A percentile compares a stretch with the other conserved stretches of the same genome.
Evolutionary conservation across 2,797 vertebrate genomes (phyloP).

Genomic region (Melanotaenia pygmaea): DNA sequence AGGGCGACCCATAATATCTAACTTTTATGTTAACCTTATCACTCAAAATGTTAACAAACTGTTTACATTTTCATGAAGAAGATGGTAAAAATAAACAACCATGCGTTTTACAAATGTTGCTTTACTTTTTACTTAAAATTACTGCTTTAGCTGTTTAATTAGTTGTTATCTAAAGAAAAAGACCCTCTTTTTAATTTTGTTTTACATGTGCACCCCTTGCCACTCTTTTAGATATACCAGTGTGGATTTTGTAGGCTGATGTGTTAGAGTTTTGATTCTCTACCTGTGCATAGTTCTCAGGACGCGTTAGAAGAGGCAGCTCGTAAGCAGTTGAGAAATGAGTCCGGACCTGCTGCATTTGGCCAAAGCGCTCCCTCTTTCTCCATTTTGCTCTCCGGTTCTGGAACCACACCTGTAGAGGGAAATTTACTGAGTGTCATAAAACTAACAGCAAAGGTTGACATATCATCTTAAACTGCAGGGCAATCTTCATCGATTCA

Average conservation of each 20-base stretch:
- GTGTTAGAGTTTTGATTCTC: neutral
- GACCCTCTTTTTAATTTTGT: too few relatives aligned
- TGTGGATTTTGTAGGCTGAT: slow-evolving; percentile 1
- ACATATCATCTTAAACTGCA: neutral
- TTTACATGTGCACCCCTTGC: too few relatives aligned
- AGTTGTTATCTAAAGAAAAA: too few relatives aligned
- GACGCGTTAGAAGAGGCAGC: slow-evolving; percentile 94
- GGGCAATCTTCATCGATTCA: slow-evolving; percentile 5
- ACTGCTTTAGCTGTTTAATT: too few relatives aligned
- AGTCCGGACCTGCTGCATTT: slow-evolving; percentile 99
- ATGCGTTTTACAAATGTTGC: too few relatives aligned
- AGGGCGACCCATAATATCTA: too few relatives aligned
- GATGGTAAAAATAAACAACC: too few relatives aligned
- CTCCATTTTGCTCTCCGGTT: slow-evolving; percentile 98
- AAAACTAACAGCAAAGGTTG: neutral
- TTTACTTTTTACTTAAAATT: too few relatives aligned
- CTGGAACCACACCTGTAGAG: slow-evolving; percentile 96
- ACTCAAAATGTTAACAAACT: too few relatives aligned
- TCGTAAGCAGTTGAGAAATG: slow-evolving; percentile 98
- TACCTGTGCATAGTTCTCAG: slow-evolving; percentile 99
- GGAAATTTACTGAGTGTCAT: slow-evolving; percentile 19
- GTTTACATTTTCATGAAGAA: too few relatives aligned
- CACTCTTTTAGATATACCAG: neutral
- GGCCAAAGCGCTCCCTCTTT: slow-evolving; percentile 97
- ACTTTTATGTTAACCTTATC: too few relatives aligned